Evolutionary conservation across 2,888 invertebrate species (phyloP), one percentile per base, ranked within the genome.

Genomic region (Anodontia alba): DNA sequence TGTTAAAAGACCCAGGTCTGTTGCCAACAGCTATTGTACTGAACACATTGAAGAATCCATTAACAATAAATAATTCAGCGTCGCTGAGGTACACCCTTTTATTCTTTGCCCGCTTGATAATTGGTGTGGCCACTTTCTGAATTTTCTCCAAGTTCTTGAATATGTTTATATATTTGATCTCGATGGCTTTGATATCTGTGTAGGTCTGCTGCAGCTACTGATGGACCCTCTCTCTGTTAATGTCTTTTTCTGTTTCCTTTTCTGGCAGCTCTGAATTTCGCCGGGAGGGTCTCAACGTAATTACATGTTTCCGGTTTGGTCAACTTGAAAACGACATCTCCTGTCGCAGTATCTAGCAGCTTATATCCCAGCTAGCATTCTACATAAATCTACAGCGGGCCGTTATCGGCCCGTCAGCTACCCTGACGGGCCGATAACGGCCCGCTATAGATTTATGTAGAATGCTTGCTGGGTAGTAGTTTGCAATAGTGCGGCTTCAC

Each of bases 21-120:
- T 57, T 57, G 29, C 57, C 57, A 29, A 57, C n/a, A 29, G 57
- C 57, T 57, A 57, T 26, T 23, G 57, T 57, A 26, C 57, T 57
- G 29, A 57, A 57, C 23, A 57, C 57, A 29, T 29, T 57, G 57
- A 57, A 57, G 29, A 57, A 29, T 2, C 57, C 57, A 29, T 57
- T 57, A 23, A 57, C 57, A 17, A 57, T 57, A 29, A 57, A 57
- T 17, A 57, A 29, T 29, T 57, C 57, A 26, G 57, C 23, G 17
- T 57, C 57, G 8, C 15, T 29, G 26, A 57, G 29, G 17, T 26
- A 29, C 29, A 29, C 29, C 29, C 57, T 26, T 26, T 29, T 29
- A 8, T 29, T 26, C 57, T 57, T 57, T 26, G 57, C 57, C 29
- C 57, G 57, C 29, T 57, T 57, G 20, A 57, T 57, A 10, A 57